Evolutionary conservation across 2,888 invertebrate species (phyloP).

Genomic region (Pyrgus malvae): DNA sequence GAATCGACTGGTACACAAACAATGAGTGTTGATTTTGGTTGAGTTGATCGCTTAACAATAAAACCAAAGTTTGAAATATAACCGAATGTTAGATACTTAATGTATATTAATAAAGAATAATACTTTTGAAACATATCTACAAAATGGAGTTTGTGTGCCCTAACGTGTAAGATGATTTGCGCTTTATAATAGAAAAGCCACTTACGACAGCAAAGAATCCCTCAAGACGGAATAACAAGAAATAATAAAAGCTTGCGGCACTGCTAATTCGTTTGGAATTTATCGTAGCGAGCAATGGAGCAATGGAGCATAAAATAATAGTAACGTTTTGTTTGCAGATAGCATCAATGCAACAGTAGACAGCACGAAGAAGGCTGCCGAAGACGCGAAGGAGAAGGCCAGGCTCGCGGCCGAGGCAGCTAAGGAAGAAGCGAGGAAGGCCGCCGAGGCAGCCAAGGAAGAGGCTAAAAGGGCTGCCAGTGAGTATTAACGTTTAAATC

Average conservation of each 20-base stretch:
- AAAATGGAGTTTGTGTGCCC: slow-evolving; percentile 3
- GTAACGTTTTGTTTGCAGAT: slow-evolving; percentile 47
- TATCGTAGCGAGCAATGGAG: too few relatives aligned
- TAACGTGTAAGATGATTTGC: not conserved
- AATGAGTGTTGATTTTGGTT: slow-evolving; percentile 7
- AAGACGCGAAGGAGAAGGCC: slow-evolving; percentile 72
- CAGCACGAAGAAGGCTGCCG: slow-evolving; percentile 71
- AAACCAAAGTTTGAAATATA: slow-evolving; percentile 1
- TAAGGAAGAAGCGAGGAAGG: slow-evolving; percentile 60
- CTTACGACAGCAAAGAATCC: too few relatives aligned
- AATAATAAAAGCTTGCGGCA: not conserved
- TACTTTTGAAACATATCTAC: not conserved
- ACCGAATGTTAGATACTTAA: slow-evolving; percentile 2
- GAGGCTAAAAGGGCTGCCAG: slow-evolving; percentile 70
- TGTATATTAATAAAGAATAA: slow-evolving; percentile 10
- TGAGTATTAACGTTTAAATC: slow-evolving; percentile 40
- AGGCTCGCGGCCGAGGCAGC: slow-evolving; percentile 62
- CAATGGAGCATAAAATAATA: too few relatives aligned
- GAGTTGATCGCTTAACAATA: slow-evolving; percentile 5
- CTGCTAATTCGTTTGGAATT: not conserved
- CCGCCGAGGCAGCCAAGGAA: slow-evolving; percentile 64
- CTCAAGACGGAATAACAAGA: not conserved
- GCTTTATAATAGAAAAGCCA: not conserved
- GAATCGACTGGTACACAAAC: slow-evolving; percentile 44
- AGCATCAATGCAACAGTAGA: slow-evolving; percentile 70